A percentile compares a stretch with the other conserved stretches of the same genome.
Conservation (phyloP, 2,797 vertebrate genomes). For the Sus cebifrons region DNA sequence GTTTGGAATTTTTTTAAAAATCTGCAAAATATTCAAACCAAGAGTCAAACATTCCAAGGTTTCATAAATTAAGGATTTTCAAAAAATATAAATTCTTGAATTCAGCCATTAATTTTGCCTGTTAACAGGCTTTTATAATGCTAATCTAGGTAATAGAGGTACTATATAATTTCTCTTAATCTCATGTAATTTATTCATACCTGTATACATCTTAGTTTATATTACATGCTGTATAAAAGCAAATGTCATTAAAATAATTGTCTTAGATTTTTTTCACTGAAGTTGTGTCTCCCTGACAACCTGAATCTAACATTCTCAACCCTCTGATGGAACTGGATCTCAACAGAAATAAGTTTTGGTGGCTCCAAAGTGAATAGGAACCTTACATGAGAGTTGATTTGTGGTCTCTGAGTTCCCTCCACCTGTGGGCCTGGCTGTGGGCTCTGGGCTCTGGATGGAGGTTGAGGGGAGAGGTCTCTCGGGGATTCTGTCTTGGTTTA, state of each 20-base stretch:
- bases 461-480: not conserved
- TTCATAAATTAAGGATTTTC: conserved; percentile 46
- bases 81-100: conserved; percentile 40
- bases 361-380: not conserved
- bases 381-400: not conserved
- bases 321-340: not conserved
- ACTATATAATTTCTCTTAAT: conserved; percentile 4
- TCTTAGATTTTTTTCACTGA: not conserved
- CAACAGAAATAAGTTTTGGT: conserved; percentile 5
- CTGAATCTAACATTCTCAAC: conserved; percentile 2
- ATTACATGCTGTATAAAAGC: not conserved
- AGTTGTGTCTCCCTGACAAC: not conserved
- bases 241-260: conserved; percentile 25
- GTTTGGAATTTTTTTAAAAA: conserved; percentile 33
- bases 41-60: not conserved
- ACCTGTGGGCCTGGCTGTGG: not conserved
- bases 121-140: conserved; percentile 21
- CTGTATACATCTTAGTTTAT: not conserved
- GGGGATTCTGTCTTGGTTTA: conserved; percentile 17
- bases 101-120: conserved; percentile 51
- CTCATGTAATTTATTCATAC: conserved; percentile 26
- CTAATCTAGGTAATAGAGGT: not conserved
- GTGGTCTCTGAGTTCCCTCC: not conserved
- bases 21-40: conserved; percentile 20
- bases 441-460: conserved; percentile 28